Evolutionary conservation across 2,113 vertebrate genomes (phyloP).

Genomic region (Petroica traversi): DNA sequence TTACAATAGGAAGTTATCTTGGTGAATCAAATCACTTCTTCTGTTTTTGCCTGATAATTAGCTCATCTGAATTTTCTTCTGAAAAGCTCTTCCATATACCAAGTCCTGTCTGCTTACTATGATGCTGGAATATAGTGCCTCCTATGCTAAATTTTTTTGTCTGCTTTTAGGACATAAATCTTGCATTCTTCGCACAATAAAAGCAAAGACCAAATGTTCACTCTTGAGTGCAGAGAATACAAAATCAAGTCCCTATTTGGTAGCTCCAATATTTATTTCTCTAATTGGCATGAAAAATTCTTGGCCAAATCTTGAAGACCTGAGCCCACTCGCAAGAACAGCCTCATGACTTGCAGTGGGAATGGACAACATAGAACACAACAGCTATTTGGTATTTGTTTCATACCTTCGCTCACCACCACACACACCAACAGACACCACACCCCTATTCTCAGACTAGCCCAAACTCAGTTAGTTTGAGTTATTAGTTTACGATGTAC

Average conservation of each 20-base stretch:
- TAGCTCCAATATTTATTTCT: not conserved
- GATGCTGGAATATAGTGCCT: not conserved
- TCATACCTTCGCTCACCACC: not conserved
- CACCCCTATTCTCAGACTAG: not conserved
- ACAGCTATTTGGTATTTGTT: not conserved
- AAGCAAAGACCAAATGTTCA: not conserved
- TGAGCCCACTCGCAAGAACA: not conserved
- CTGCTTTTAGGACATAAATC: not conserved
- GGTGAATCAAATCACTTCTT: not conserved
- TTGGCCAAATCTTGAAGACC: not conserved
- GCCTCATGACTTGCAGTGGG: not conserved
- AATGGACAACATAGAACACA: accelerated
- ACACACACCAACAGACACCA: accelerated
- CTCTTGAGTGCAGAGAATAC: not conserved
- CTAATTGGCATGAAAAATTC: not conserved
- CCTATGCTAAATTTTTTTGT: not conserved
- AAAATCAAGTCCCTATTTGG: not conserved
- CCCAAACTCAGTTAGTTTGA: not conserved
- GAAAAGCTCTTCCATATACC: not conserved
- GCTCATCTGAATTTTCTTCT: not conserved
- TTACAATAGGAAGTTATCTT: not conserved
- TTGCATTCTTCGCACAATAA: not conserved
- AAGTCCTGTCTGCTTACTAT: not conserved
- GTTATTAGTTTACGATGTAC: not conserved
- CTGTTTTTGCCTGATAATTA: not conserved